phyloP scores from a whole-genome alignment of 2,113 vertebrate species.

The Sminthopsis crassicaudata region DNA sequence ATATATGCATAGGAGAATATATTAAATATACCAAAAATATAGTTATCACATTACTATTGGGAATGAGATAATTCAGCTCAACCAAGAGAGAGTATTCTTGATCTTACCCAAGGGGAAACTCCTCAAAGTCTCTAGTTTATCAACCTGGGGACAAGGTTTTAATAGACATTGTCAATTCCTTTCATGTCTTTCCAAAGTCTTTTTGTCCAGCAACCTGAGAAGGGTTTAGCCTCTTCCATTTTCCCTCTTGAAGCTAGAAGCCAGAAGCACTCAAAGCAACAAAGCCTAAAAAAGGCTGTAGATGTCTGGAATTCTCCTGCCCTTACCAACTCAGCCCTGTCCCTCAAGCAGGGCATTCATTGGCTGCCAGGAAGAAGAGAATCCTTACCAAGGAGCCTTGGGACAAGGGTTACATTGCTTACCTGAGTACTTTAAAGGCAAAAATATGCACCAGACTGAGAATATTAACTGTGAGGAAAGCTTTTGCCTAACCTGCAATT shows the following conservation, averaged over 20 bases:
- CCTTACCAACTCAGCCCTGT: background rate
- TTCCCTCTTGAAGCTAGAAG: background rate
- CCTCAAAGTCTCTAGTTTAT: background rate
- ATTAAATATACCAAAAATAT: background rate
- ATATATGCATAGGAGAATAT: background rate
- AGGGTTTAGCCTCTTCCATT: background rate
- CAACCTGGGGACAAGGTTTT: background rate
- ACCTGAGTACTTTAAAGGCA: background rate
- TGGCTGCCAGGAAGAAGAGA: background rate
- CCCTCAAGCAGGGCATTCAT: background rate
- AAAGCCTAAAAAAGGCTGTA: background rate
- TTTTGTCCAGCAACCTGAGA: background rate
- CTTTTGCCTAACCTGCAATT: no score
- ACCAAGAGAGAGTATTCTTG: background rate
- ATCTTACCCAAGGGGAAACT: background rate
- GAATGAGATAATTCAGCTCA: background rate
- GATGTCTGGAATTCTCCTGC: background rate
- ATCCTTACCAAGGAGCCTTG: background rate
- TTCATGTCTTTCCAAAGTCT: background rate
- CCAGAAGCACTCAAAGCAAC: background rate
- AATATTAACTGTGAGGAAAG: background rate
- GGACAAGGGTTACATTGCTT: no score
- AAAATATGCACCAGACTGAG: background rate
- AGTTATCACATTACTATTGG: background rate
- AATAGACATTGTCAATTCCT: background rate